phyloP scores from a whole-genome alignment of 2,113 vertebrate genomes.

The Entosphenus tridentatus region DNA sequence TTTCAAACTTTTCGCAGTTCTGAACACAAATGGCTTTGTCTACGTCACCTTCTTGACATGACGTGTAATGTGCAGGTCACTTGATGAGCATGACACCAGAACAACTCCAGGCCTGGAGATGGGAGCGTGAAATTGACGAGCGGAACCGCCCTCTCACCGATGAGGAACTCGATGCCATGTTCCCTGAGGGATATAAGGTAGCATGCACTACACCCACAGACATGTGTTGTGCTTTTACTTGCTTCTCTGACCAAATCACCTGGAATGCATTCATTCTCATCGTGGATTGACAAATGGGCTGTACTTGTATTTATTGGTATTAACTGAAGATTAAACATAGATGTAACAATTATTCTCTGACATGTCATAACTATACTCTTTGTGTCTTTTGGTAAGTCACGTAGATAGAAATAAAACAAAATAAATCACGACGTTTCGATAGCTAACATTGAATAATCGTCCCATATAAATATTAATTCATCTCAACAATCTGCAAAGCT shows the following conservation, averaged over 20 bases:
- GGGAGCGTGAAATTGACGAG: constrained; percentile 95
- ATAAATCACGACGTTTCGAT: background rate
- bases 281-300: too few relatives aligned
- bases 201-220: background rate
- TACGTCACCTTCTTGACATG: background rate
- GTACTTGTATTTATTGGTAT: too few relatives aligned
- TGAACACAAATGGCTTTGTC: background rate
- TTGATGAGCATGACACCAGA: constrained; percentile 99
- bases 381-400: too few relatives aligned
- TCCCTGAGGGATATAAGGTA: constrained; percentile 95
- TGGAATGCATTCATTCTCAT: too few relatives aligned
- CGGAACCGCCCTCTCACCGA: constrained; percentile 86
- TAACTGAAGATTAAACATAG: too few relatives aligned
- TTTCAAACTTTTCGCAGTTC: background rate
- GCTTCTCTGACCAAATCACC: too few relatives aligned
- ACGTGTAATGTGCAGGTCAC: constrained; percentile 39
- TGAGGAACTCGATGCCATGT: constrained; percentile 94
- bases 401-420: background rate
- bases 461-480: background rate
- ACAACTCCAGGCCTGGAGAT: constrained; percentile 90
- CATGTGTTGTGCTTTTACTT: too few relatives aligned
- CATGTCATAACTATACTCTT: too few relatives aligned
- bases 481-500: background rate
- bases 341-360: too few relatives aligned
- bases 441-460: background rate